Percentiles rank a stretch among this genome's conserved stretches.
phyloP scores from a whole-genome alignment of 1,140 invertebrate species.

The Spodoptera frugiperda region DNA sequence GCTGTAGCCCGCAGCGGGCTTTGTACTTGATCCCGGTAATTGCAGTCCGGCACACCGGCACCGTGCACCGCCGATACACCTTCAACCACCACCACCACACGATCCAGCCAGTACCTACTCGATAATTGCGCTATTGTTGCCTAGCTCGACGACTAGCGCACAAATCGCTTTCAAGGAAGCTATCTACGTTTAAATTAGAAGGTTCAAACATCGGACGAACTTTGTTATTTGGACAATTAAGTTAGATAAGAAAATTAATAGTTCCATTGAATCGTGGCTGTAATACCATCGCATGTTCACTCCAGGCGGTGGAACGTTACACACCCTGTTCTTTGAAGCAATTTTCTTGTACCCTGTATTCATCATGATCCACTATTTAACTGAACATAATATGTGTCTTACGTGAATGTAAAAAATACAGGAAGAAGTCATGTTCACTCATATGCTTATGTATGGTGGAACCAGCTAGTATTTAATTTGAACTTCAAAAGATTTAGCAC shows the following conservation, averaged over 20 bases:
- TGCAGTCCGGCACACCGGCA: slow-evolving; percentile 53
- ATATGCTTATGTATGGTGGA: too few species aligned
- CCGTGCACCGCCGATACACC: slow-evolving; percentile 56
- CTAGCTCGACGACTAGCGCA: slow-evolving; percentile 59
- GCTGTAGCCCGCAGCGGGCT: slow-evolving; percentile 66
- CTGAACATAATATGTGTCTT: slow-evolving; percentile 42
- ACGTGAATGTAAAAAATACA: background rate
- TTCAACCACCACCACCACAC: slow-evolving; percentile 65
- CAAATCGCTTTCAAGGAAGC: slow-evolving; percentile 69
- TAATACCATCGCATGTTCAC: slow-evolving; percentile 61
- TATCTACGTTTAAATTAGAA: slow-evolving; percentile 68
- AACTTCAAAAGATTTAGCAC: too few species aligned
- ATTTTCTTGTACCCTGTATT: slow-evolving; percentile 50
- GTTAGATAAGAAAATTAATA: slow-evolving; percentile 72
- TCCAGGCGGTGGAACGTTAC: slow-evolving; percentile 52
- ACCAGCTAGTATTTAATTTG: too few species aligned
- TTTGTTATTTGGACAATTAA: slow-evolving; percentile 76
- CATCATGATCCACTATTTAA: slow-evolving; percentile 39
- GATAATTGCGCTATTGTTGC: slow-evolving; percentile 80
- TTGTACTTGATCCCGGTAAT: slow-evolving; percentile 82
- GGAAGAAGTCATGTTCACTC: too few species aligned
- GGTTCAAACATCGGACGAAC: slow-evolving; percentile 59
- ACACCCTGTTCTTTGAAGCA: slow-evolving; percentile 58
- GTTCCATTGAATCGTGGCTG: slow-evolving; percentile 57
- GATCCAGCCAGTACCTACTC: slow-evolving; percentile 61